A percentile compares a stretch with the other conserved stretches of the same genome.
phyloP scores from a whole-genome alignment of 2,113 vertebrate genomes.

The Periophthalmodon schlosseri region DNA sequence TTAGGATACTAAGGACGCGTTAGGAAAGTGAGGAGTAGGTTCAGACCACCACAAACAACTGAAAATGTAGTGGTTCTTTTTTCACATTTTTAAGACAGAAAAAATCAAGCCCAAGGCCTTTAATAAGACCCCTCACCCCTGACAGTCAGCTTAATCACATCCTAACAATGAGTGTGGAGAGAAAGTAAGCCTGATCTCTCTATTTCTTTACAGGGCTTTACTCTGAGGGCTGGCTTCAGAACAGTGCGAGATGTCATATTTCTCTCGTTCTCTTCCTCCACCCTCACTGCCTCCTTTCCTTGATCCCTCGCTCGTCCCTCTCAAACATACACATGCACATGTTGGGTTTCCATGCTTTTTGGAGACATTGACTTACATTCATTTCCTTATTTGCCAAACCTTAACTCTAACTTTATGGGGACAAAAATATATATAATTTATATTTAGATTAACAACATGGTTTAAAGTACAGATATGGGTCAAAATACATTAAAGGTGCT shows the following conservation, averaged over 20 bases:
- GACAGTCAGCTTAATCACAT: slow-evolving; percentile 73
- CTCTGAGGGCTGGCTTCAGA: slow-evolving; percentile 52
- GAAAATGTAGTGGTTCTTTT: too few species aligned
- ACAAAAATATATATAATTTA: too few species aligned
- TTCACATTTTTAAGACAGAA: neutral
- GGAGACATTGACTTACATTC: too few species aligned
- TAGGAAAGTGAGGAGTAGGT: too few species aligned
- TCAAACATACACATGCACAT: neutral
- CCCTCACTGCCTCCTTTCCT: neutral
- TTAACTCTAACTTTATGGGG: too few species aligned
- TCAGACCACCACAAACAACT: too few species aligned
- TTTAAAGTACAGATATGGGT: too few species aligned
- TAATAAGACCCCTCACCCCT: slow-evolving; percentile 61
- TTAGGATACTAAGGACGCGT: too few species aligned
- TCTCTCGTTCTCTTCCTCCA: neutral
- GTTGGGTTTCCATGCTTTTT: too few species aligned
- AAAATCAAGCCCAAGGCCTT: slow-evolving; percentile 48
- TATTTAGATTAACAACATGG: too few species aligned
- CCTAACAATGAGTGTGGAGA: slow-evolving; percentile 52
- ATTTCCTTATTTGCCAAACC: too few species aligned
- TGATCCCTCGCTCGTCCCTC: neutral
- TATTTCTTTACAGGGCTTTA: slow-evolving; percentile 55
- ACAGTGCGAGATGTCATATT: slow-evolving; percentile 65
- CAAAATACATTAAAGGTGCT: too few species aligned
- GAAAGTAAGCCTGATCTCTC: slow-evolving; percentile 64